A percentile compares a stretch with the other conserved stretches of the same genome.
These are phyloP conservation scores for Phocoena phocoena DNA, from an alignment of 2,113 vertebrate species.

Conservation along the genomic window DNA sequence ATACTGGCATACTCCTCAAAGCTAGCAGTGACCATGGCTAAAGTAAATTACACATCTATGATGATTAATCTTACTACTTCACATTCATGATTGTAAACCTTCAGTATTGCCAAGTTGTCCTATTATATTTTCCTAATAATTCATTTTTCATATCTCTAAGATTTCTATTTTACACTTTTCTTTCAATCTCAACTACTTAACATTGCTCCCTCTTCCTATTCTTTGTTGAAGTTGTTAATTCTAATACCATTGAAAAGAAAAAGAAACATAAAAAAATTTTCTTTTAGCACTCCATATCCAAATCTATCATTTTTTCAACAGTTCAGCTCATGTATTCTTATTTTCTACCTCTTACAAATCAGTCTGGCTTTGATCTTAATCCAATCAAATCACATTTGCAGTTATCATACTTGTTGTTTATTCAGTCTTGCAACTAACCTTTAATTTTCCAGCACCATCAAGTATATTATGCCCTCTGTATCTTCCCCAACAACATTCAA, in stretches of 20 bases:
- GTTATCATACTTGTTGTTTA: background rate
- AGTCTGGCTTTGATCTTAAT: background rate
- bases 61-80: background rate
- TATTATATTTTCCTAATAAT: background rate
- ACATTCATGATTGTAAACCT: background rate
- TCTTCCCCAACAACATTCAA: background rate
- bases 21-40: background rate
- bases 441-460: background rate
- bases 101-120: background rate
- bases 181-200: background rate
- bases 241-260: background rate
- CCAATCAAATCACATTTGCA: background rate
- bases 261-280: background rate
- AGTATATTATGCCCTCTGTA: background rate
- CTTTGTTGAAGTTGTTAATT: background rate
- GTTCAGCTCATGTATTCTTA: background rate
- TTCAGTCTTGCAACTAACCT: accelerated
- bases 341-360: background rate
- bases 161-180: background rate
- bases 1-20: background rate
- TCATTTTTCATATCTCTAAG: background rate
- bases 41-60: background rate
- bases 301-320: background rate
- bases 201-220: background rate
- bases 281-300: background rate